Evolutionary conservation across 92 coral and sea anemone species (phyloP), one percentile per base, ranked within the genome.

Genomic region (Metridium senile): DNA sequence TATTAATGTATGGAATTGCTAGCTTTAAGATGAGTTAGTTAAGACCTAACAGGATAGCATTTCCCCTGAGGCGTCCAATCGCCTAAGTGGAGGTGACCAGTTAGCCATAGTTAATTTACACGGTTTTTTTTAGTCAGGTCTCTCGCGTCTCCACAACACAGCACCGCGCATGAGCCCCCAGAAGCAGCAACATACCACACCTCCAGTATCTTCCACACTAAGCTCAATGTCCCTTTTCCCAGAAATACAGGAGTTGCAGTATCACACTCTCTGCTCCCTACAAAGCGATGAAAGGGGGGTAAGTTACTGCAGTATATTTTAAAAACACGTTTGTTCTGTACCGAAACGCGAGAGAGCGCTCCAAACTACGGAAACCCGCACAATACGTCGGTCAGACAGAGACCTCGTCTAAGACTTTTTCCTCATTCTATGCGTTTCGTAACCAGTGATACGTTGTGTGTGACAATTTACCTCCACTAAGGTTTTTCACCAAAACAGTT

Each of bases 261-360:
- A 82, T 68, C 88, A 82, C 58, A 74, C 91, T 34, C 74, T 84
- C 59, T 87, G 85, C 66, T 76, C 91, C 62, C 58, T 79, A 68
- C 91, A 82, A 54, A 76, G 66, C 68, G 87, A 87, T 68, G 88
- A 83, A 32, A 82, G 86, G 75, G 83, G 81, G 91, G 91, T 87
- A 76, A 84, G 91, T 87, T 53, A 31, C 63, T 35, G 68, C 75
- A 61, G 23, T 53, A 27, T 26, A 68, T 79, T 71, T 56, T 45
- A 33, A 57, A 45, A 64, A 43, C 71, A 46, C 71, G 62, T 19
- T 75, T 58, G 53, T 73, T 1, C 68, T 73, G 78, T 73, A 52
- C 26, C 67, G 65, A 18, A 58, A 73, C 68, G 68, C 78, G 67
- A 33, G n/a, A n/a, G 78, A 73, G 78, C 78, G 78, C 78, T 52